Evolutionary conservation across 2,113 vertebrate genomes (phyloP).

Genomic region (Gallinago undulata): DNA sequence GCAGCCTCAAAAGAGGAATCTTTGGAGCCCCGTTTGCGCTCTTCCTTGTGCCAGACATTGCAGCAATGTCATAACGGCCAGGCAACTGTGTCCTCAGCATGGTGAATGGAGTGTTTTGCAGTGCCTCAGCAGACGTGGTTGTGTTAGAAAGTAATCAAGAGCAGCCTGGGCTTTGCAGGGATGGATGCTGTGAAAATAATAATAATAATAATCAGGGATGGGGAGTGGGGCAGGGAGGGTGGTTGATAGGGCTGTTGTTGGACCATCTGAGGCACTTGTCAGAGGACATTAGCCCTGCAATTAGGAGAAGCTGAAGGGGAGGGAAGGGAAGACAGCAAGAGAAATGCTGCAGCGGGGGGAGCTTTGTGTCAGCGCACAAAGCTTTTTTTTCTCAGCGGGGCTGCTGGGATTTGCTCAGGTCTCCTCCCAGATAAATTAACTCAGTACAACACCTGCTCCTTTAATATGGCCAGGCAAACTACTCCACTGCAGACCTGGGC

Average conservation of each 20-base stretch:
- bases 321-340: neutral
- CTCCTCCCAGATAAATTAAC: constrained; percentile 50
- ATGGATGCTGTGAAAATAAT: neutral
- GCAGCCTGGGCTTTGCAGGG: neutral
- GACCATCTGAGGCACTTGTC: constrained; percentile 47
- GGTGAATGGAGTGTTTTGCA: neutral
- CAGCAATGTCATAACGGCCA: neutral
- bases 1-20: constrained; percentile 39
- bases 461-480: neutral
- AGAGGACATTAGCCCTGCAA: constrained; percentile 5
- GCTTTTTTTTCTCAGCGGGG: neutral
- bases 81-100: neutral
- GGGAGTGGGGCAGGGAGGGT: neutral
- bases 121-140: neutral
- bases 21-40: neutral
- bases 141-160: neutral
- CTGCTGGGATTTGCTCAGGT: constrained; percentile 54
- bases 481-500: neutral
- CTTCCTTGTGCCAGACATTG: neutral
- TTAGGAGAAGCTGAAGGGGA: neutral
- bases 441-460: constrained; percentile 26
- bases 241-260: neutral
- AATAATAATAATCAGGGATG: neutral
- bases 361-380: constrained; percentile 20
- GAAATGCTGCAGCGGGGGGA: neutral